Evolutionary conservation across 2,888 invertebrate species (phyloP).

Genomic region (Caenorhabditis becei): DNA sequence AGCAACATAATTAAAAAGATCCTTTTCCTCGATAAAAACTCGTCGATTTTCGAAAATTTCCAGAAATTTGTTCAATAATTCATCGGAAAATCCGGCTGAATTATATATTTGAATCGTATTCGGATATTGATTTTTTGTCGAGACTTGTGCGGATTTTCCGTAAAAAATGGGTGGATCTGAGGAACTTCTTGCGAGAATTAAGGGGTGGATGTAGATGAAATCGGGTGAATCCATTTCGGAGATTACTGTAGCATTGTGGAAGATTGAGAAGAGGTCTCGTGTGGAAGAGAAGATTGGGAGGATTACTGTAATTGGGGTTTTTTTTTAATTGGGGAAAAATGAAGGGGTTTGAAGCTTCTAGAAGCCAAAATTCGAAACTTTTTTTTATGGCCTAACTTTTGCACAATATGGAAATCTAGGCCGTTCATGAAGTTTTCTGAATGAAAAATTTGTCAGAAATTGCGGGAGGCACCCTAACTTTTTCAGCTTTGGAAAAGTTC

Average conservation of each 20-base stretch:
- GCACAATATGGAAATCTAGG: no score
- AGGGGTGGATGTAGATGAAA: slow-evolving; percentile 67
- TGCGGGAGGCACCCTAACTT: no score
- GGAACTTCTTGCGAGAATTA: slow-evolving; percentile 14
- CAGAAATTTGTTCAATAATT: slow-evolving; percentile 66
- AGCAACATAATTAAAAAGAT: slow-evolving; percentile 45
- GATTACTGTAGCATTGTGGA: slow-evolving; percentile 60
- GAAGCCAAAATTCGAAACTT: no score
- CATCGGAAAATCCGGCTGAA: slow-evolving; percentile 66
- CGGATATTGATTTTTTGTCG: slow-evolving; percentile 18
- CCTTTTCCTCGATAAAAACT: slow-evolving; percentile 43
- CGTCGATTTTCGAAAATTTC: slow-evolving; percentile 53
- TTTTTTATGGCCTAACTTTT: background rate
- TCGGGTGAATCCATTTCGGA: slow-evolving; percentile 60
- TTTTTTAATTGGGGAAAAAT: no score
- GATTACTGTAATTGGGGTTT: slow-evolving; percentile 60
- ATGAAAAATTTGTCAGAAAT: no score
- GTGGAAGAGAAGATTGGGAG: slow-evolving; percentile 68
- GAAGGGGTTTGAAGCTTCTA: background rate
- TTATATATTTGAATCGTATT: slow-evolving; percentile 68
- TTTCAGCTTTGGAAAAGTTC: no score
- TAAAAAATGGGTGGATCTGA: slow-evolving; percentile 37
- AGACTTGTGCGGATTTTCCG: slow-evolving; percentile 22
- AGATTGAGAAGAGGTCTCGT: slow-evolving; percentile 63
- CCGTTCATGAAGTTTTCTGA: no score